Evolutionary conservation across 2,113 vertebrate genomes (phyloP).

Genomic region (Tachuris rubrigastra): DNA sequence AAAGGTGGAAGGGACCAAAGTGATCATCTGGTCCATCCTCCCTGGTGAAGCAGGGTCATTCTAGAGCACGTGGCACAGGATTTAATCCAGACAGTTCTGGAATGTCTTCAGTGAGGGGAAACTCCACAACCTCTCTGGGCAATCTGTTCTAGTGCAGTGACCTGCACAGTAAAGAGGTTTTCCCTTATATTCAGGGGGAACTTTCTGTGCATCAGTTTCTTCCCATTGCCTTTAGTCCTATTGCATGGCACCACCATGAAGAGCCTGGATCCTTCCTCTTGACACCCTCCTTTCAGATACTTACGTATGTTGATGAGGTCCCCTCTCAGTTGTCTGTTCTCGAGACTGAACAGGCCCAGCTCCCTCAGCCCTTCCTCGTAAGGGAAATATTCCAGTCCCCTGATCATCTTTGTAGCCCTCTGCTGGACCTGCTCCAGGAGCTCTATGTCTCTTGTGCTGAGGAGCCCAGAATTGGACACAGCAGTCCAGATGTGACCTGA

Average conservation of each 20-base stretch:
- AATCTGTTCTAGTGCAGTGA: not conserved
- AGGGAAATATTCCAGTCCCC: not conserved
- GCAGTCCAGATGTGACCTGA: not conserved
- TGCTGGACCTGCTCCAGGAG: not conserved
- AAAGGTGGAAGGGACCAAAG: not conserved
- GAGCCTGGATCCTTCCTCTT: not conserved
- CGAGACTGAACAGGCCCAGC: not conserved
- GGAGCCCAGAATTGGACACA: not conserved
- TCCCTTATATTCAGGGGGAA: not conserved
- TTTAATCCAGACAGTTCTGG: not conserved
- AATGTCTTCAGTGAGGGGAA: not conserved
- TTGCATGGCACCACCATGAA: not conserved
- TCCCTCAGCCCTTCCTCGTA: not conserved
- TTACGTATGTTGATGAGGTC: fast-evolving
- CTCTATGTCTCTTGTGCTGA: not conserved
- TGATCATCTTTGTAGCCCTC: not conserved
- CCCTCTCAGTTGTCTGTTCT: not conserved
- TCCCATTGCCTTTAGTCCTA: not conserved
- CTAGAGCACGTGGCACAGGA: not conserved
- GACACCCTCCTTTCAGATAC: not conserved
- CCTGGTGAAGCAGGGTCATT: too few species aligned
- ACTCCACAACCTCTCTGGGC: not conserved
- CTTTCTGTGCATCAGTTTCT: not conserved
- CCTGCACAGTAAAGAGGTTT: not conserved
- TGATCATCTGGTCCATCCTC: not conserved